Conservation (phyloP, 2,888 invertebrate species). For the Drosophila robusta region DNA sequence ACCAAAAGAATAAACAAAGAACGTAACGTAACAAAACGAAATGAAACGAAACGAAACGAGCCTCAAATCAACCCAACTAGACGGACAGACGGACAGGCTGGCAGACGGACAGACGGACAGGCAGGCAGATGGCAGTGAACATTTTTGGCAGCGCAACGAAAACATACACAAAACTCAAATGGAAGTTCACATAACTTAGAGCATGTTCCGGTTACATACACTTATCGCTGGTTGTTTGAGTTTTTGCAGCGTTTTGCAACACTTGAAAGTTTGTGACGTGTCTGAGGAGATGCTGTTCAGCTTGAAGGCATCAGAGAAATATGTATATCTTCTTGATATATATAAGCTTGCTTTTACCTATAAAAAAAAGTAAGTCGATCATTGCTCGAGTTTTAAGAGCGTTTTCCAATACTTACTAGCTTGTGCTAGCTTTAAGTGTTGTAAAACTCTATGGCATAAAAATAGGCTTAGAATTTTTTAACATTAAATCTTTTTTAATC, state of each 20-base stretch:
- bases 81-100: conserved; percentile 14
- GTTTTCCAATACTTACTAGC: too few species aligned
- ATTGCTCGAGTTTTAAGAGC: too few species aligned
- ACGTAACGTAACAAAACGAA: conserved; percentile 15
- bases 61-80: conserved; percentile 65
- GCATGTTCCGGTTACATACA: conserved; percentile 19
- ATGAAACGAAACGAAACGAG: conserved; percentile 24
- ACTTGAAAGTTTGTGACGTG: neutral
- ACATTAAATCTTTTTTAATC: too few species aligned
- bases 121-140: conserved; percentile 4
- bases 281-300: too few species aligned
- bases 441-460: too few species aligned
- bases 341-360: too few species aligned
- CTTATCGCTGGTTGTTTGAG: conserved; percentile 5
- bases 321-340: too few species aligned
- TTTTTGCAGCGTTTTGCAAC: conserved; percentile 11
- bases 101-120: conserved; percentile 15
- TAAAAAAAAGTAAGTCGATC: too few species aligned
- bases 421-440: too few species aligned
- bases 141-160: conserved; percentile 18
- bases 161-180: conserved; percentile 49
- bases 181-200: conserved; percentile 43
- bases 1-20: conserved; percentile 45
- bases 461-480: too few species aligned
- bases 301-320: too few species aligned